Base-by-base conservation (phyloP, 2,888 invertebrate genomes). In the Meiosimyza decipiens region DNA sequence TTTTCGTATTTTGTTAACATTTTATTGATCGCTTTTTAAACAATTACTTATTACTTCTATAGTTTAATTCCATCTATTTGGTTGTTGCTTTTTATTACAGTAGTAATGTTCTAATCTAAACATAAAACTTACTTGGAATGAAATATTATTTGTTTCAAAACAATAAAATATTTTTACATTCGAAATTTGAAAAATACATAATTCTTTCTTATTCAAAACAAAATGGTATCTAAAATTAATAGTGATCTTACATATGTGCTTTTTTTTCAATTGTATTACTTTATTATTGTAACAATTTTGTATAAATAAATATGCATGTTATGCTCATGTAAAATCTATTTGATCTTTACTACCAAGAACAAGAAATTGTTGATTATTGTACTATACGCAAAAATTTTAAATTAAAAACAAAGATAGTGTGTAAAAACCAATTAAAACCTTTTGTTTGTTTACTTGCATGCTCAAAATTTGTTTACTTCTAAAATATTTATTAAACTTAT, bases 231-330 rank as follows among this genome's bases (percentile, higher is more conserved):
- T 40, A 40, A 2, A 40, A 40, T 40, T 40, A 40, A 40, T 40
- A 40, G 40, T 40, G 9, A 40, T 40, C 9, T 2, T 40, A 40
- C 28, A 28, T 40, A 7, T 7, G 2, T 40, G 4, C 2, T 40
- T 6, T 40, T 40, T 40, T 40, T 1, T 40, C 40, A 40, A 40
- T 40, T 3, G 40, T 40, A 40, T 7, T 7, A 40, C 7, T 40
- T 69, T 69, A 69, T 69, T 62, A 33, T 40, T 59, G 60, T 69
- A 69, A 62, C 40, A 40, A 69, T 52, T 50, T 51, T 51, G 28
- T 66, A 40, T 40, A 40, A 22, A 22, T 22, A 7, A 40, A 40
- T 40, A 40, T 40, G 40, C 40, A 40, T 40, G 7, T 22, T 22
- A 40, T 40, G 40, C 40, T 40, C 6, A 40, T 40, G 40, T 40